Evolutionary conservation across 23 tunicate genomes (phyloP), one percentile per base, ranked within the genome.

Genomic region (Corella eumyota): DNA sequence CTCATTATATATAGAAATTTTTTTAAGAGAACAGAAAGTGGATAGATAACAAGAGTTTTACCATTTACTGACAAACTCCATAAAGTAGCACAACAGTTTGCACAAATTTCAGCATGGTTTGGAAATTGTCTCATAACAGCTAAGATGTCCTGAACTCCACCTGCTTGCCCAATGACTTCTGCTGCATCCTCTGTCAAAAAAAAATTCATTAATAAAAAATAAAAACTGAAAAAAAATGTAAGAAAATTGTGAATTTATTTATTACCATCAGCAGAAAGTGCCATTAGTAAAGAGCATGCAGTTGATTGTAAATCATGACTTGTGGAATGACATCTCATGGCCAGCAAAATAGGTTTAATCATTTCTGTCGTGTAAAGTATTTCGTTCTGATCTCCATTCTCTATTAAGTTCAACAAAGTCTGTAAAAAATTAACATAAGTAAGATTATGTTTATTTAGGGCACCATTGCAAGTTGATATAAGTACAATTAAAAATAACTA

Each of bases 111-210:
- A 1, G 88, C 71, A 53, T 88, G 68, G 2, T 38, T 38, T 26
- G 71, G n/a, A 54, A 83, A 92, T 54, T 83, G 98, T 57, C 98
- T 56, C 81, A 92, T 79, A 13, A 67, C 76, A 3, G 93, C 77
- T 21, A 92, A 49, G 31, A 92, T 78, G 40, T 92, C 98, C 32
- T 92, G 98, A 19, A 92, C 66, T 31, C 93, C 98, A n/a, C 98
- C 98, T 6, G 81, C 34, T 56, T 83, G 70, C 7, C 98, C 98
- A 67, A 92, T 82, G 20, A 73, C 29, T 17, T 83, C 92, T 19
- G 98, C 92, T 30, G 93, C 94, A 24, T 71, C 49, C 71, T 92
- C 92, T 54, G 80, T 6, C 7, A 27, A 20, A n/a, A n/a, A n/a
- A n/a, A n/a, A n/a, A n/a, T n/a, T n/a, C n/a, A n/a, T n/a, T n/a